Evolutionary conservation across 2,888 invertebrate genomes (phyloP), one percentile per base, ranked within the genome.

Genomic region (Colostygia pectinataria): DNA sequence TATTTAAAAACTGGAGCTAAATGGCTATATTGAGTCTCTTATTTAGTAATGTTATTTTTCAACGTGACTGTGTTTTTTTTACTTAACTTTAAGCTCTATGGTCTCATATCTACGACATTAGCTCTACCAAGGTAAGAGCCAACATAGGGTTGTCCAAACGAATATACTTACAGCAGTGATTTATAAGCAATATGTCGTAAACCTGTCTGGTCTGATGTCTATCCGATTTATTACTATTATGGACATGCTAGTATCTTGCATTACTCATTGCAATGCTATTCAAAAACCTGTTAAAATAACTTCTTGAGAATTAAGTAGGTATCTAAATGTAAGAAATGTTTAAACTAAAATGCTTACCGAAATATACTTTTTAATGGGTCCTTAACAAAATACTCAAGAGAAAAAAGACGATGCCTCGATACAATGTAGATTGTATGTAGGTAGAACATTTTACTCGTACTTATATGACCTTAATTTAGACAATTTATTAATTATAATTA

Each of bases 161-260:
- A 69, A 78, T 82, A 82, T 83, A n/a, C n/a, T n/a, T n/a, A 83
- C 73, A 71, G 68, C 68, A 57, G 71, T 80, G 75, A 82, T 85
- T 84, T 83, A 83, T 86, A 74, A 68, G 69, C 66, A 66, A 43
- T 61, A 73, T 76, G 66, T 82, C 80, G 80, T 85, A 84, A 87
- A 86, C 73, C 56, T 77, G 80, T 81, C 80, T 78, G 58, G 66
- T 59, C 20, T 67, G 74, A 73, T 66, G 77, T 78, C 71, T 76
- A 53, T 63, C 65, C 61, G 62, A 74, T 84, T 83, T 82, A 82
- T 80, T 75, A 68, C 55, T 67, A 66, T 72, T 73, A 70, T 74
- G 63, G 59, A 59, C 61, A 57, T 61, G 55, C 61, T 58, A 57
- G 52, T 59, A 55, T 55, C 53, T 45, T 52, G 52, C 61, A 48